Base-by-base conservation (phyloP, 2,888 invertebrate genomes). In the Bombyx huttoni region DNA sequence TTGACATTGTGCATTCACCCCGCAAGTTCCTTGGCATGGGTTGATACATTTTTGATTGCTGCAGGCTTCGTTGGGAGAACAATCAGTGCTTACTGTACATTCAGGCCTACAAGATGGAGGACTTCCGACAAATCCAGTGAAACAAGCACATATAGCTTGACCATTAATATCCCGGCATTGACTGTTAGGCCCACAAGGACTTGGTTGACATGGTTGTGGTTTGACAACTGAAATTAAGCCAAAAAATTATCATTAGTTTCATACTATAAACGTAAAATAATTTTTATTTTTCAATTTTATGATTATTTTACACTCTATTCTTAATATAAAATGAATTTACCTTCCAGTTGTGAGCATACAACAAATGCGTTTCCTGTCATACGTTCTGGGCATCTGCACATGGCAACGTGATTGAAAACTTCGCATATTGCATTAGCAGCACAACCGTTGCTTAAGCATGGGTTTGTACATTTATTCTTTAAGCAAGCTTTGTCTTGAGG, bases 21-120 rank as follows among this genome's bases (percentile, higher is more conserved):
- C 96, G 69, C 96, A 96, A n/a, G 94, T 91, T 63, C 94, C 94
- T 52, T 91, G 91, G 67, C 96, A 96, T n/a, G 96, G 95, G 73
- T 95, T 92, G 35, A 91, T 85, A 70, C 96, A 96, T 81, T 94
- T 94, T 71, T 93, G 92, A 69, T 94, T 95, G 52, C 91, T 91
- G 66, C 95, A 95, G 6, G 94, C 93, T 80, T 93, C 90, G 60
- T 90, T 92, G 49, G 92, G 91, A 6, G 91, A 75, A 75, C 96
- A 96, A 73, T 95, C 95, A 0, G 93, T 90, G 71, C 92, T 94
- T 6, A 92, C 89, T 46, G 91, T 89, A 71, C 94, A 95, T 78
- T 94, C 94, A 13, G 94, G 94, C 64, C 94, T 88, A 68, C 95
- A 95, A 9, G 92, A 90, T 1, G 95, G 95, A 47, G 96, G 95